Evolutionary conservation across 2,797 vertebrate species (phyloP), one percentile per base, ranked within the genome.

Genomic region (Xerus rutilus): DNA sequence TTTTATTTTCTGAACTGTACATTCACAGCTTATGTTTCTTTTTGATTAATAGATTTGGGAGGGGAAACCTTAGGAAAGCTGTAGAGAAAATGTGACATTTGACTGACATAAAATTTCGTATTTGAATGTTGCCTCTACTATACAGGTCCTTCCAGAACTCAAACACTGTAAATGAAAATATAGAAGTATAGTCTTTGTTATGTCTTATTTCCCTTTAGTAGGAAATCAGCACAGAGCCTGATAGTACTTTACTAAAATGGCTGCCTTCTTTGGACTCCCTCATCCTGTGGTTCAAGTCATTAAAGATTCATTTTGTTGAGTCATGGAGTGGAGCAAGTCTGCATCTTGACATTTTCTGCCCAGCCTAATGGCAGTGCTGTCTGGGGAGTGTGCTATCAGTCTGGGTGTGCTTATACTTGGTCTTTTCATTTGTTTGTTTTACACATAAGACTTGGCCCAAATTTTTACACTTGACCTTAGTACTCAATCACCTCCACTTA

Each of bases 1-100:
- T 98, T 97, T 98, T 98, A 97, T 97, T 98, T 98, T 98, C 95
- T 90, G 98, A 98, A 98, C 97, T 98, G 97, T 98, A 97, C 94
- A 86, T 97, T 97, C 91, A 69, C 94, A 98, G 96, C 97, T 98
- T 98, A 89, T 92, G 93, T 98, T 98, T 97, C 95, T 98, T 98
- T 98, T 96, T 98, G 97, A 98, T 96, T 39, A 39, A 39, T 39
- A 39, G 39, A 39, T 97, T 93, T 97, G 97, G 95, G 39, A 3
- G 10, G 74, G 35, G 25, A 43, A 96, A 98, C 96, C 93, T 98
- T 98, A 98, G 96, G 95, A 95, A 97, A 98, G 96, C 94, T 98
- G 85, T 91, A 97, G 97, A 98, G 95, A 97, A 97, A 97, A 97
- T 95, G 97, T 95, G 97, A 97, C 90, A 97, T 96, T 96, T 93